These are phyloP conservation scores for Cephus nigrinus DNA, from an alignment of 2,888 invertebrate species.

Conservation along the genomic window DNA sequence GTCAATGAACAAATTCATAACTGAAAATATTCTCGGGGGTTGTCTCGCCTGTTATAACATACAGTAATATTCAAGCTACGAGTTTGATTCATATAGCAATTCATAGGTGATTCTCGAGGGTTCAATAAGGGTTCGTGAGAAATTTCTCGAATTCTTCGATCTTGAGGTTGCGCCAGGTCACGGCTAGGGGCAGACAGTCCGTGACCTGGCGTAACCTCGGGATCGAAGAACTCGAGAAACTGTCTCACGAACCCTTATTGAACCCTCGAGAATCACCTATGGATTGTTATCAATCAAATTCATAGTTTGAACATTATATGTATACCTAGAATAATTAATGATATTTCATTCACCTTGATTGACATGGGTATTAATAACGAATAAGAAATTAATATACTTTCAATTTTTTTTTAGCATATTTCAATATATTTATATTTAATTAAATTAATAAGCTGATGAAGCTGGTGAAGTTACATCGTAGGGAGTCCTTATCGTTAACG, in stretches of 20 bases:
- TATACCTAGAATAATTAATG: not conserved
- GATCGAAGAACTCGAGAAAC: not conserved
- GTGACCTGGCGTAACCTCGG: not conserved
- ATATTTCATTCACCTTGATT: not conserved
- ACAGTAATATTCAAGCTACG: not conserved
- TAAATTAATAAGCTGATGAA: not conserved
- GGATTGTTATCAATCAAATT: not conserved
- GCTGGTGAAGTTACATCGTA: not conserved
- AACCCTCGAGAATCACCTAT: not conserved
- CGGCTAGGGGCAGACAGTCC: not conserved
- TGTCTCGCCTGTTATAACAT: not conserved
- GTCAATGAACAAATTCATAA: not conserved
- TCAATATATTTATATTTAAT: not conserved
- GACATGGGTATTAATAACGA: not conserved
- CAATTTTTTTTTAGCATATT: not conserved
- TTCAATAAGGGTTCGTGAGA: not conserved
- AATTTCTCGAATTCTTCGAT: not conserved
- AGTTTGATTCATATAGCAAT: not conserved
- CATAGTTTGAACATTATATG: not conserved
- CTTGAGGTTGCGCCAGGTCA: not conserved
- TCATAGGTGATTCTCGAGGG: not conserved
- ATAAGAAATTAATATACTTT: not conserved
- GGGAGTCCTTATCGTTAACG: not conserved
- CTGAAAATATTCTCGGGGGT: not conserved
- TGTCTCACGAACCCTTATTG: not conserved